Percentiles rank a stretch among this genome's conserved stretches.
Conservation (phyloP, 2,113 vertebrate genomes). For the Pterocles gutturalis region DNA sequence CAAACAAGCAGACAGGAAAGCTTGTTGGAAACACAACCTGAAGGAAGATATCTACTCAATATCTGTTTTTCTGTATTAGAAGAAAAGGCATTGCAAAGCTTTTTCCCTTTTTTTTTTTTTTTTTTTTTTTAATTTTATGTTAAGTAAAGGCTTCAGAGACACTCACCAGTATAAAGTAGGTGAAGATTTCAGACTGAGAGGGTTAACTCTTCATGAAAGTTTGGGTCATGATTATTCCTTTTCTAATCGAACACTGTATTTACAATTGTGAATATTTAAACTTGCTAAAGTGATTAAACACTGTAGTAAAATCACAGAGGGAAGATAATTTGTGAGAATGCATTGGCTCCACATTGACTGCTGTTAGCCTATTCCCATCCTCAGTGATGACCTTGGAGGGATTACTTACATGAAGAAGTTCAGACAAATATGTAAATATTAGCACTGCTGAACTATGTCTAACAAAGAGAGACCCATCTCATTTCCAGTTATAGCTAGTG, state of each 20-base stretch:
- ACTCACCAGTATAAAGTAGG: background rate
- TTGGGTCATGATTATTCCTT: background rate
- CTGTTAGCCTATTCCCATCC: background rate
- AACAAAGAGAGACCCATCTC: background rate
- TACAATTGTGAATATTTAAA: background rate
- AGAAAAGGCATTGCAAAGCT: background rate
- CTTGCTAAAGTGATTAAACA: background rate
- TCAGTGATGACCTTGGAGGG: background rate
- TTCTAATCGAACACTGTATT: background rate
- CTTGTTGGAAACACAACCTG: background rate
- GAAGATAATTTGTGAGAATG: background rate
- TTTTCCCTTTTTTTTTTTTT: background rate
- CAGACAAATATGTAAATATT: background rate
- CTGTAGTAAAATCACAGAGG: background rate
- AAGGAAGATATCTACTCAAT: background rate
- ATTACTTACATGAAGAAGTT: background rate
- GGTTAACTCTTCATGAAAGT: background rate
- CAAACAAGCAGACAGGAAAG: background rate
- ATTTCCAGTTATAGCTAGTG: background rate
- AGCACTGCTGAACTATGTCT: background rate
- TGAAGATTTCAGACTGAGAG: background rate
- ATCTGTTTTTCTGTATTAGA: background rate
- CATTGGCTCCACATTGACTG: background rate
- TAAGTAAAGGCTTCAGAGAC: background rate
- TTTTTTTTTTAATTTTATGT: background rate